Percentiles rank a stretch among this genome's conserved stretches.
Evolutionary conservation across 2,888 invertebrate genomes (phyloP).

Genomic region (Acrobasis suavella): DNA sequence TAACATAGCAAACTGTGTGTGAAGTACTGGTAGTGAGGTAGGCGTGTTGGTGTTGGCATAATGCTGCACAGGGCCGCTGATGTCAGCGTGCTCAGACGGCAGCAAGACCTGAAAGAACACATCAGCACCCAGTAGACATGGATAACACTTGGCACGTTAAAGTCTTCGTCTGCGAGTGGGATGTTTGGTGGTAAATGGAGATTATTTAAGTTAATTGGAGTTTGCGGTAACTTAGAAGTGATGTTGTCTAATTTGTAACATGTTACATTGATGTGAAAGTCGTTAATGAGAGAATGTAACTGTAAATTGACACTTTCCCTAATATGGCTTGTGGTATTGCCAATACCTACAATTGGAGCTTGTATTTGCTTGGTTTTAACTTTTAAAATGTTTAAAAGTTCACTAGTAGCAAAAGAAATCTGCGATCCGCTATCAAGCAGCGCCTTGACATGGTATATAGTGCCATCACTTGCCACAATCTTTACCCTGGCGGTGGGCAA

Average conservation of each 20-base stretch:
- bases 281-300: constrained; percentile 9
- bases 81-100: neutral
- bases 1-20: too few species aligned
- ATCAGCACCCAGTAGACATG: constrained; percentile 26
- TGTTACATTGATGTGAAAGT: constrained; percentile 9
- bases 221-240: constrained; percentile 23
- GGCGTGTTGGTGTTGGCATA: too few species aligned
- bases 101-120: constrained; percentile 24
- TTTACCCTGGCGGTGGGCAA: constrained; percentile 25
- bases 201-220: constrained; percentile 12
- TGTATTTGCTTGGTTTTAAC: constrained; percentile 2
- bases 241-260: constrained; percentile 19
- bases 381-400: neutral
- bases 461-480: constrained; percentile 2
- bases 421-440: constrained; percentile 25
- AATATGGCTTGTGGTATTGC: neutral
- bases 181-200: neutral
- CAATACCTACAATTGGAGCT: neutral
- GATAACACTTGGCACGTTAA: constrained; percentile 18
- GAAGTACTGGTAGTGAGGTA: too few species aligned
- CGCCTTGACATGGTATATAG: constrained; percentile 23
- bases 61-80: too few species aligned
- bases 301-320: constrained; percentile 2
- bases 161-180: constrained; percentile 13
- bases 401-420: constrained; percentile 18